These are phyloP conservation scores for Brachyrhaphis roseni DNA, from an alignment of 2,797 vertebrate species.

Conservation along the genomic window DNA sequence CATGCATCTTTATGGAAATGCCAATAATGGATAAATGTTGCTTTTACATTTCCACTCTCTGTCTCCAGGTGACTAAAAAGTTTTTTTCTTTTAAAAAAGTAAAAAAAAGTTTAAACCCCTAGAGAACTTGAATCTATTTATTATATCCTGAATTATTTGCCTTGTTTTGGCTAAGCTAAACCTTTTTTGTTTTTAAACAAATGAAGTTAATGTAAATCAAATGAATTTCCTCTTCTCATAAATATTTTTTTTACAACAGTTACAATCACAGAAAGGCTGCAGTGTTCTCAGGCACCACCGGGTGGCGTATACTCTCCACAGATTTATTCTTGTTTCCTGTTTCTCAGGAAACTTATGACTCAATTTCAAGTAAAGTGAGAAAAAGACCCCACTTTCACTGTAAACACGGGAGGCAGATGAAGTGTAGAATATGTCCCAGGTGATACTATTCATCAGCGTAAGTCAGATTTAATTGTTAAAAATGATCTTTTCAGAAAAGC, in stretches of 20 bases:
- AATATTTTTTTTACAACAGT: not conserved
- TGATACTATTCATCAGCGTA: constrained; percentile 48
- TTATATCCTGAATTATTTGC: not conserved
- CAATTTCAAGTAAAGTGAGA: constrained; percentile 17
- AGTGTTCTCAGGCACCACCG: constrained; percentile 20
- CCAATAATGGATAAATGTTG: not conserved
- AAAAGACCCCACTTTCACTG: not conserved
- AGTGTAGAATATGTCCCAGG: constrained; percentile 39
- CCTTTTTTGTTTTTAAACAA: not conserved
- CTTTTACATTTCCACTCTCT: not conserved
- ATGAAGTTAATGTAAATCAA: not conserved
- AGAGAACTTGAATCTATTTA: not conserved
- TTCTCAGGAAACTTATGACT: constrained; percentile 33
- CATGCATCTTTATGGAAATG: not conserved
- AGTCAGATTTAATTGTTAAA: constrained; percentile 24
- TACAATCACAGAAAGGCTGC: not conserved
- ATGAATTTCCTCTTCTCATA: not conserved
- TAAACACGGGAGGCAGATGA: not conserved
- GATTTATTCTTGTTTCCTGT: not conserved
- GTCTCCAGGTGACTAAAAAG: not conserved
- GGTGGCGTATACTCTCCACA: constrained; percentile 10
- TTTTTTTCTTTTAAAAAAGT: not conserved
- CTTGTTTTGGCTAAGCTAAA: not conserved
- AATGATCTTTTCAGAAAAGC: not conserved
- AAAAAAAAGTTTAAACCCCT: not conserved